Conservation (phyloP, 1,140 invertebrate genomes). For the Apocrypta bakeri region DNA sequence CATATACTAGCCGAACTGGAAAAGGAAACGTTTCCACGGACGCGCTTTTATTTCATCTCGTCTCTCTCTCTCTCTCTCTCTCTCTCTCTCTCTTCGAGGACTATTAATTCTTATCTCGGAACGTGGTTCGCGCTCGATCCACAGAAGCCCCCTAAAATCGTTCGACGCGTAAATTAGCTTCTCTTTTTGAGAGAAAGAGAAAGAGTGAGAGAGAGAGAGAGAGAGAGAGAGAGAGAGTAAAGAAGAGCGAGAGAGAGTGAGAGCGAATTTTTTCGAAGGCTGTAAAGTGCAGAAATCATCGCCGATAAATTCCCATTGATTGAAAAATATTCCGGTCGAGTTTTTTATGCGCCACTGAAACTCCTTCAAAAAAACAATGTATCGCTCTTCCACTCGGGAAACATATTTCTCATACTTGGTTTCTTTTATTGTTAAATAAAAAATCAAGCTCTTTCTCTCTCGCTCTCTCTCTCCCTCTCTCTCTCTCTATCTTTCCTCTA, state of each 20-base stretch:
- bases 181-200: neutral
- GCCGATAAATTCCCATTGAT: conserved; percentile 52
- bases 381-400: conserved; percentile 16
- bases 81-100: neutral
- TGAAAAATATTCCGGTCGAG: conserved; percentile 48
- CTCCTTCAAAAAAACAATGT: conserved; percentile 41
- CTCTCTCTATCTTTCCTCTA: neutral
- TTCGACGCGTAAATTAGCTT: conserved; percentile 22
- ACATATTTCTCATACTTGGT: conserved; percentile 22
- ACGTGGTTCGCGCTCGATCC: conserved; percentile 30
- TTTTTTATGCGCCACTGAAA: conserved; percentile 38
- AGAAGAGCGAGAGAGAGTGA: neutral
- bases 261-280: conserved; percentile 32
- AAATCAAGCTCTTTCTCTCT: conserved; percentile 62
- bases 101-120: conserved; percentile 40
- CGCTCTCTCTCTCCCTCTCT: conserved; percentile 8
- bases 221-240: no score
- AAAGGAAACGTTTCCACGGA: conserved; percentile 15
- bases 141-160: conserved; percentile 26
- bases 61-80: neutral
- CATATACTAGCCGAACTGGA: neutral
- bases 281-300: conserved; percentile 50
- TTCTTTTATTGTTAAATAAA: conserved; percentile 70
- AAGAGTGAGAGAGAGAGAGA: neutral
- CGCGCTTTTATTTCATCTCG: conserved; percentile 26